Conservation (phyloP, 2,888 invertebrate species). For the Polydrusus pterygomalis region DNA sequence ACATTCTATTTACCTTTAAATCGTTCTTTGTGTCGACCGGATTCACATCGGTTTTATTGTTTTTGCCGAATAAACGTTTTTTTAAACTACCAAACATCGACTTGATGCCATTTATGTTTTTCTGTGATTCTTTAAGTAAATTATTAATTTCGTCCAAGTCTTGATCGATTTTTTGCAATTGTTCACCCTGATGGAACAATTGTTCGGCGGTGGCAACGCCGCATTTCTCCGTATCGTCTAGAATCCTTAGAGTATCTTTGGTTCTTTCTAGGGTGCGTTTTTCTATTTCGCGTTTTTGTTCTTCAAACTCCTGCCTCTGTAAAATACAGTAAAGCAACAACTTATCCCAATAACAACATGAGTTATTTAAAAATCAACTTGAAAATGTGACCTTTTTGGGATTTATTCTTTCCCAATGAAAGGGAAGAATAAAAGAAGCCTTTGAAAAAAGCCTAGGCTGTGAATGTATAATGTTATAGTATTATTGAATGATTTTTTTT, state of each 20-base stretch:
- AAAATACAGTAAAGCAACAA: background rate
- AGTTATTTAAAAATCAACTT: no score
- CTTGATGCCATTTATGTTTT: constrained; percentile 22
- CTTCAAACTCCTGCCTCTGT: constrained; percentile 17
- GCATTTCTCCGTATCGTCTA: constrained; percentile 9
- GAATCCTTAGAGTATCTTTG: constrained; percentile 13
- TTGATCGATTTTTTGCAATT: constrained; percentile 18
- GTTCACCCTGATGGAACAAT: constrained; percentile 8
- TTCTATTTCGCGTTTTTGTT: constrained; percentile 27
- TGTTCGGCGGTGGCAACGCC: constrained; percentile 12
- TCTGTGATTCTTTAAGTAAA: background rate
- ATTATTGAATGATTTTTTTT: no score
- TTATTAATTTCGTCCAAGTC: constrained; percentile 20
- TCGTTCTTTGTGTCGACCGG: background rate
- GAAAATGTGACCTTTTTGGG: no score
- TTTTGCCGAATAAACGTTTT: constrained; percentile 30
- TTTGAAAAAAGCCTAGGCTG: no score
- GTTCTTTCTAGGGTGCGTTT: constrained; percentile 6
- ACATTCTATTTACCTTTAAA: no score
- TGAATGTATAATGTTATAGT: no score
- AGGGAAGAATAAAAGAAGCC: no score
- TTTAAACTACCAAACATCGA: constrained; percentile 20
- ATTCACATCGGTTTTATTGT: background rate
- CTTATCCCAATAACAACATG: background rate
- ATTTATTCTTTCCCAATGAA: no score